phyloP scores from a whole-genome alignment of 2,888 invertebrate species.

The Ligdia adustata region DNA sequence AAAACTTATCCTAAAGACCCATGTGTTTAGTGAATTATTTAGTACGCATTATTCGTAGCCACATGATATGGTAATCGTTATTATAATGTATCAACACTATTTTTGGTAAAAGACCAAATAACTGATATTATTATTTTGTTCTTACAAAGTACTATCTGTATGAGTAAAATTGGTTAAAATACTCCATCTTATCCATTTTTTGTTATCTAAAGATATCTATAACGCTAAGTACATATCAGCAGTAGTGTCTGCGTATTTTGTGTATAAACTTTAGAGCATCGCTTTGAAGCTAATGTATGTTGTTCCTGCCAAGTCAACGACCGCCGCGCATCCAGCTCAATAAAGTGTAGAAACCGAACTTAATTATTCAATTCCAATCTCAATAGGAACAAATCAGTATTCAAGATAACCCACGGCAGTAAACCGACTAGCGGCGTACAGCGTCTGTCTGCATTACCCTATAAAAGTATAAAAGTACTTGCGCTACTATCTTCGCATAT shows the following conservation, averaged over 20 bases:
- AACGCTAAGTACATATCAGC: too few species aligned
- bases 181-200: too few species aligned
- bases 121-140: too few species aligned
- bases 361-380: conserved; percentile 36
- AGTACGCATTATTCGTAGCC: too few species aligned
- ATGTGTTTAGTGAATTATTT: too few species aligned
- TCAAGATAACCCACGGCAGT: conserved; percentile 33
- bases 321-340: conserved; percentile 23
- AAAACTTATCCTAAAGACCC: background rate
- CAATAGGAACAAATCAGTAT: conserved; percentile 36
- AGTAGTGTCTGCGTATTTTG: too few species aligned
- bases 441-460: conserved; percentile 33
- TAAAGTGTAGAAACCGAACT: conserved; percentile 32
- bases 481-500: conserved; percentile 30
- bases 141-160: too few species aligned
- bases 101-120: too few species aligned
- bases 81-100: too few species aligned
- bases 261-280: background rate
- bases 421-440: conserved; percentile 27
- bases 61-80: too few species aligned
- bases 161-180: too few species aligned
- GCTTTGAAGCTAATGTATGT: background rate
- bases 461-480: conserved; percentile 22
- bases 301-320: conserved; percentile 20
- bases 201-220: too few species aligned